Evolutionary conservation across 2,888 invertebrate species (phyloP), one percentile per base, ranked within the genome.

Genomic region (Apodemia zela): DNA sequence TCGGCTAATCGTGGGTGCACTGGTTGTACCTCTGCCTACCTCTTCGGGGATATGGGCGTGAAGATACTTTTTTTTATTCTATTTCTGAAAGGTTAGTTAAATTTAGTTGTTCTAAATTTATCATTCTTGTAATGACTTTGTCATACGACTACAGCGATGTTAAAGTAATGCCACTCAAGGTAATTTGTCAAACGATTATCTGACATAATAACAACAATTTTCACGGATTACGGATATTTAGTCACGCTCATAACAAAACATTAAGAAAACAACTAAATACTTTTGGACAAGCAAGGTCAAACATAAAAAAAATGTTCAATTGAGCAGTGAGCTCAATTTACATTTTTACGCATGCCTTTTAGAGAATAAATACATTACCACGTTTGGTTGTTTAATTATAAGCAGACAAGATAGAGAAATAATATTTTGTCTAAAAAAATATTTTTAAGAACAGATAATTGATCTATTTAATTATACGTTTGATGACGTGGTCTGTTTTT

Each of bases 191-290:
- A 78, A 72, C 79, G 78, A 83, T 78, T 77, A 75, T 77, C 76
- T 71, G 69, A 77, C 75, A 77, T 78, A 82, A 84, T 75, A 76
- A 77, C 77, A 77, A 80, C 75, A 69, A 84, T 84, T 87, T 81
- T 80, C 83, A 88, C 79, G 81, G 86, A 81, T 81, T 80, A 82
- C 77, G 81, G 78, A 75, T 81, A 76, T 83, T 85, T 80, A 77
- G 72, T 69, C 72, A 75, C 71, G 70, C 66, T 66, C 63, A 62
- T 63, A 68, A 71, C 71, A 69, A 66, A 66, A 62, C n/a, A 33
- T 54, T 57, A 65, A 64, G 42, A 42, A 42, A 42, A 45, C n/a
- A 15, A 45, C 62, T 49, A 63, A 63, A 69, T 64, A 74, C 80
- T 75, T 79, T 45, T 70, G 74, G 77, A 75, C 75, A 72, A 72